Base-by-base conservation (phyloP, 1,140 invertebrate genomes). In the Reticulitermes speratus region DNA sequence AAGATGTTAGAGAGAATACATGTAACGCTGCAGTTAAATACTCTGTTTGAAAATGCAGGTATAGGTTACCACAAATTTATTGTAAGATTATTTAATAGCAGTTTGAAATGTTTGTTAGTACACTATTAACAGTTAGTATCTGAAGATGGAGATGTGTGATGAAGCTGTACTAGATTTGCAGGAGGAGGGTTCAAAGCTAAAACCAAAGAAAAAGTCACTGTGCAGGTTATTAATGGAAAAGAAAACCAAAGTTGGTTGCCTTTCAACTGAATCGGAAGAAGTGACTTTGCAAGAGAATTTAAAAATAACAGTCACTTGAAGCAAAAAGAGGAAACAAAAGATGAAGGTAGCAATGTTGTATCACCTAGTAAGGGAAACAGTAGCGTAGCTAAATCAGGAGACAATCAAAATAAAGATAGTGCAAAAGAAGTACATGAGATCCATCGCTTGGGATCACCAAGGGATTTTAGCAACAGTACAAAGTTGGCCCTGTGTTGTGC, bases 401-500 rank as follows among this genome's bases (percentile, higher is more conserved):
- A 84, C 30, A 55, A 32, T 44, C 82, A 83, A 25, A 83, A 48
- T n/a, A 84, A 84, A 84, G 44, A 55, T 25, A 9, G 12, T 86
- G 12, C 85, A 48, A 44, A n/a, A 16, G 44, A 44, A 44, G 44
- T 48, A 45, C 69, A 82, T 2, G 65, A 86, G 30, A 44, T 52
- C 0, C 30, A 52, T 44, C 38, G 44, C 25, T 48, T 82, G 81
- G 48, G 30, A 83, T 91, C 91, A 0, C 90, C 91, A 82, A 90
- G 91, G 44, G 89, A 89, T 84, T 91, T 90, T 48, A 88, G 90
- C 44, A 91, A 91, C 21, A 91, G 90, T 87, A 91, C 91, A 84
- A 91, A 91, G 85, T 87, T 91, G 69, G 91, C 91, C 2, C 87
- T 91, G 7, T 91, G 91, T 84, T 91, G 91, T 86, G 91, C 91